Evolutionary conservation across 2,888 invertebrate genomes (phyloP).

Genomic region (Nomada hirtipes): DNA sequence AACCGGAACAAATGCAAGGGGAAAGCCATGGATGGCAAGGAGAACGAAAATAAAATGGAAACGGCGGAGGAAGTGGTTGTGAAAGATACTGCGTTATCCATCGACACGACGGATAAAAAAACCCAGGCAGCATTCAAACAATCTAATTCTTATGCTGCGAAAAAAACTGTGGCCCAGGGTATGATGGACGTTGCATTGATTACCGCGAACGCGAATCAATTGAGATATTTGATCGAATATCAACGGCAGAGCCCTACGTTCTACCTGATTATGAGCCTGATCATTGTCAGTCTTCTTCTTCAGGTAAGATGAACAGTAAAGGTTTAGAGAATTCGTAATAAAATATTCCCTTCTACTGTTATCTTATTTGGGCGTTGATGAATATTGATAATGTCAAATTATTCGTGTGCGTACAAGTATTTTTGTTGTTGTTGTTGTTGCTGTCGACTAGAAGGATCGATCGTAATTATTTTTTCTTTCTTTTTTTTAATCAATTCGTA

Average conservation of each 20-base stretch:
- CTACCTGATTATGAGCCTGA: slow-evolving; percentile 86
- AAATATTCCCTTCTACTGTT: background rate
- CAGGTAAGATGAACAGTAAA: slow-evolving; percentile 84
- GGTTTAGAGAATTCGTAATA: too few relatives aligned
- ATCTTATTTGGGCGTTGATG: background rate
- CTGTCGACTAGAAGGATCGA: too few relatives aligned
- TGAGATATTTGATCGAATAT: slow-evolving; percentile 88
- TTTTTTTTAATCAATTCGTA: background rate
- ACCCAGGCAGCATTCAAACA: slow-evolving; percentile 62
- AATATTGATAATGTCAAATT: background rate
- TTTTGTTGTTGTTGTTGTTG: background rate
- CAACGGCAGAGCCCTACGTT: slow-evolving; percentile 87
- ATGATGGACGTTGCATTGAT: slow-evolving; percentile 90
- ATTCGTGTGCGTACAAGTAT: background rate
- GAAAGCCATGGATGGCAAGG: slow-evolving; percentile 6
- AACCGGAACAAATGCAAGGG: background rate
- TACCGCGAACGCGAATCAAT: slow-evolving; percentile 90
- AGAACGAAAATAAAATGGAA: slow-evolving; percentile 6
- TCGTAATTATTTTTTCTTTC: too few relatives aligned
- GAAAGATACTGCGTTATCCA: slow-evolving; percentile 56
- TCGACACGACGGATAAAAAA: slow-evolving; percentile 73
- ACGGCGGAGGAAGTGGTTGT: slow-evolving; percentile 48
- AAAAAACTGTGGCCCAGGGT: slow-evolving; percentile 88
- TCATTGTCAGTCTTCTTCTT: slow-evolving; percentile 86
- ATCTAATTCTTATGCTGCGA: slow-evolving; percentile 85